phyloP scores from a whole-genome alignment of 2,888 invertebrate species.

The Apodemia zela region DNA sequence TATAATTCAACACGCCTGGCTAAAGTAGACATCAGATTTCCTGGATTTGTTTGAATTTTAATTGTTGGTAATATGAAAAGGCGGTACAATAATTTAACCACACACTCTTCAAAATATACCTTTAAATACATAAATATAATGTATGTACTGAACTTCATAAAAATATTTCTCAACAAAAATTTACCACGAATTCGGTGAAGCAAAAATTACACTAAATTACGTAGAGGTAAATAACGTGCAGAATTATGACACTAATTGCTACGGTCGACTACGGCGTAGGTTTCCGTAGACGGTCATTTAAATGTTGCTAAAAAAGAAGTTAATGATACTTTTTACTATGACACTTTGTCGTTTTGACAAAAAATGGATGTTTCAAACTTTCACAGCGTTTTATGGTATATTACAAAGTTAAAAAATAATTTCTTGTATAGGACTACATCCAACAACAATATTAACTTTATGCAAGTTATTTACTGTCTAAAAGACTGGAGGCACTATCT shows the following conservation, averaged over 20 bases:
- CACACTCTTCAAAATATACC: background rate
- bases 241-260: conserved; percentile 57
- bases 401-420: background rate
- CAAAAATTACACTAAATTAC: conserved; percentile 18
- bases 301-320: conserved; percentile 19
- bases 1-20: no score
- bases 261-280: conserved; percentile 49
- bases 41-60: no score
- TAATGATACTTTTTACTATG: conserved; percentile 18
- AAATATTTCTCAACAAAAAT: conserved; percentile 18
- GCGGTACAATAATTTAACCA: no score
- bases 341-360: conserved; percentile 17
- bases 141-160: background rate
- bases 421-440: no score
- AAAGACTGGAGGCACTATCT: no score
- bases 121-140: background rate
- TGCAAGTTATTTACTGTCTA: no score
- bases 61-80: no score
- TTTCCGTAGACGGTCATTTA: conserved; percentile 39
- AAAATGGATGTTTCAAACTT: conserved; percentile 2
- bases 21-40: no score
- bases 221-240: conserved; percentile 44
- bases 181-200: conserved; percentile 22
- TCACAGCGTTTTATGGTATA: background rate
- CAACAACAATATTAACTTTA: no score